phyloP scores from a whole-genome alignment of 1,140 invertebrate genomes.

The Penaeus japonicus region DNA sequence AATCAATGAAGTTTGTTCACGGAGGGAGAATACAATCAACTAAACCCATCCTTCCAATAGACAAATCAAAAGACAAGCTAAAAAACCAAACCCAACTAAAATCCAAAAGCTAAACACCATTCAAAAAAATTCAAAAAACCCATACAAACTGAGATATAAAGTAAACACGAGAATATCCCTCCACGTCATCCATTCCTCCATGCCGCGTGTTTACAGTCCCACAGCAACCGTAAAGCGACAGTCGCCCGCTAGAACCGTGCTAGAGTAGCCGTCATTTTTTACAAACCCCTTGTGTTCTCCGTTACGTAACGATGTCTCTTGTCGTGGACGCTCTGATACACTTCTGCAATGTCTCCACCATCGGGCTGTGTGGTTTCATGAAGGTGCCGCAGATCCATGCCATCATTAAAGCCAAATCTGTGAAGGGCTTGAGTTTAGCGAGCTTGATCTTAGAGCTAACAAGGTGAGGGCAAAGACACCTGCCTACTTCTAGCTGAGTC shows the following conservation, averaged over 20 bases:
- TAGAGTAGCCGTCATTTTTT: not conserved
- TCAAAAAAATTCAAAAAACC: too few relatives aligned
- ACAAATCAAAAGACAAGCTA: too few relatives aligned
- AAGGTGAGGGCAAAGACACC: not conserved
- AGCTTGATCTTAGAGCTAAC: constrained; percentile 22
- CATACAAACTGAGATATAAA: too few relatives aligned
- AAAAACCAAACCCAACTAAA: too few relatives aligned
- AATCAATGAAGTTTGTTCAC: too few relatives aligned
- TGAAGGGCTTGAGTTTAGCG: constrained; percentile 3
- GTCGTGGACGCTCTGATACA: constrained; percentile 8
- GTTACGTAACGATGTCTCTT: constrained; percentile 31
- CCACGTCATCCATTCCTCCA: too few relatives aligned
- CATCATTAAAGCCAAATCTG: constrained; percentile 35
- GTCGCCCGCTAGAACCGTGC: not conserved
- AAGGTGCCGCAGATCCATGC: constrained; percentile 30
- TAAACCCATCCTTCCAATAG: too few relatives aligned
- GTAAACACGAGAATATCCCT: too few relatives aligned
- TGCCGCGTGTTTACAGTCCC: too few relatives aligned
- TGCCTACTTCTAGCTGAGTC: too few relatives aligned
- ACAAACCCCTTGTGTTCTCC: not conserved
- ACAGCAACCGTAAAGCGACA: not conserved
- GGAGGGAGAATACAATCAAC: too few relatives aligned
- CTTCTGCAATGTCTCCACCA: constrained; percentile 25
- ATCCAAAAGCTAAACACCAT: too few relatives aligned
- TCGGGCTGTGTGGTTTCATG: constrained; percentile 26